phyloP scores from a whole-genome alignment of 2,888 invertebrate genomes.

The Kuschelorhynchus macadamiae region DNA sequence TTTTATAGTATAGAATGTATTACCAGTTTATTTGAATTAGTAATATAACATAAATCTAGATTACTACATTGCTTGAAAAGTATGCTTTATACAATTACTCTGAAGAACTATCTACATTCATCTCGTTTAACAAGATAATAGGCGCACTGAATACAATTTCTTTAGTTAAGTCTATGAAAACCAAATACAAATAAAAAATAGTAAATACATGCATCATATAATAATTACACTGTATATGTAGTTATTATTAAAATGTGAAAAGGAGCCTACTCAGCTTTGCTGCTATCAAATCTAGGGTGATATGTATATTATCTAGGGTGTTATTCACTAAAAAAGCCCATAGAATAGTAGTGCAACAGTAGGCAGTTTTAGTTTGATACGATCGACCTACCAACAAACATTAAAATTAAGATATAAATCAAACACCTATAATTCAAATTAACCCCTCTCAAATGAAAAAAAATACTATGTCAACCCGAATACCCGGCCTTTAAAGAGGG shows the following conservation, averaged over 20 bases:
- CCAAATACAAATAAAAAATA: slow-evolving; percentile 34
- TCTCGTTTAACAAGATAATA: too few relatives aligned
- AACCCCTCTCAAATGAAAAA: too few relatives aligned
- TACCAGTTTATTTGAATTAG: too few relatives aligned
- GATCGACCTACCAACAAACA: not conserved
- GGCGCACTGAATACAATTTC: slow-evolving; percentile 12
- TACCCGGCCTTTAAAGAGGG: too few relatives aligned
- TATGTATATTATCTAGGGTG: slow-evolving; percentile 52
- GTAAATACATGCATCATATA: slow-evolving; percentile 62
- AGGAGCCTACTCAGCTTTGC: slow-evolving; percentile 65
- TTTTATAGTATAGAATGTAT: too few relatives aligned
- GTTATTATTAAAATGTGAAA: slow-evolving; percentile 51
- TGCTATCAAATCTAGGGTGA: slow-evolving; percentile 62
- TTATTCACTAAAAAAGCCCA: slow-evolving; percentile 63
- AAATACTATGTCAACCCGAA: too few relatives aligned
- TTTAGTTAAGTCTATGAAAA: slow-evolving; percentile 21
- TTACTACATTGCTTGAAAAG: too few relatives aligned
- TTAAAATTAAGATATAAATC: too few relatives aligned
- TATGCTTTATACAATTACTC: too few relatives aligned
- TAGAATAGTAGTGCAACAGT: slow-evolving; percentile 57
- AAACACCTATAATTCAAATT: too few relatives aligned
- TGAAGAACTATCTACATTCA: too few relatives aligned
- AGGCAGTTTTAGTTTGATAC: slow-evolving; percentile 35
- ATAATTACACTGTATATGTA: slow-evolving; percentile 62
- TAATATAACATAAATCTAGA: too few relatives aligned